These are phyloP conservation scores for Turdus rufiventris DNA, from an alignment of 2,113 vertebrate genomes.

Conservation along the genomic window DNA sequence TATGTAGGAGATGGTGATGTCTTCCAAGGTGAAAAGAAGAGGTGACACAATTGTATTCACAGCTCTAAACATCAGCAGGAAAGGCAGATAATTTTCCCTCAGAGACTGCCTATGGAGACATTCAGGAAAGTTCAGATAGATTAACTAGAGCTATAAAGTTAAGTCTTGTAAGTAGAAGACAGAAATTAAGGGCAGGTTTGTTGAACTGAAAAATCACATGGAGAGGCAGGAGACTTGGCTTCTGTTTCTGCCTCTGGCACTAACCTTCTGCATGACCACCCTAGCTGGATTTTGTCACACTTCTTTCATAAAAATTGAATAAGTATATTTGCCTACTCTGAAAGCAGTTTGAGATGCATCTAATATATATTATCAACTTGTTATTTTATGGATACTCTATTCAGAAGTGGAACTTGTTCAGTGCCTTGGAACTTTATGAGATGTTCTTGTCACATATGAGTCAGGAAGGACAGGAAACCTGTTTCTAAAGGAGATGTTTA, in stretches of 20 bases:
- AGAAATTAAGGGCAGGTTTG: background rate
- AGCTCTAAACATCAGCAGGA: background rate
- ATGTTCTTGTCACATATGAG: background rate
- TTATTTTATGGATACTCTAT: background rate
- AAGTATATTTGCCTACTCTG: background rate
- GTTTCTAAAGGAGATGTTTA: background rate
- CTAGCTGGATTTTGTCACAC: background rate
- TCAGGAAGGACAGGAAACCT: background rate
- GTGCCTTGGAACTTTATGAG: background rate
- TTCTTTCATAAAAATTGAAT: background rate
- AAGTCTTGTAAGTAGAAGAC: background rate
- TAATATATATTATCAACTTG: background rate
- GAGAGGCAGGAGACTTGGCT: background rate
- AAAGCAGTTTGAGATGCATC: background rate
- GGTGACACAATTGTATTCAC: background rate
- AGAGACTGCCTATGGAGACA: background rate
- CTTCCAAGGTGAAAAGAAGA: conserved; percentile 10
- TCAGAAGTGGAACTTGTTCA: background rate
- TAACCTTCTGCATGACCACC: background rate
- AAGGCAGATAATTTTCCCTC: background rate
- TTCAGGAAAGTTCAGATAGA: conserved; percentile 33
- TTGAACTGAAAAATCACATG: background rate
- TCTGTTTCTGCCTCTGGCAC: background rate
- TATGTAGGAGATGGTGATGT: background rate
- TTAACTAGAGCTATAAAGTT: conserved; percentile 15